A percentile compares a stretch with the other conserved stretches of the same genome.
phyloP scores from a whole-genome alignment of 1,140 invertebrate genomes.

The Cotesia glomerata region DNA sequence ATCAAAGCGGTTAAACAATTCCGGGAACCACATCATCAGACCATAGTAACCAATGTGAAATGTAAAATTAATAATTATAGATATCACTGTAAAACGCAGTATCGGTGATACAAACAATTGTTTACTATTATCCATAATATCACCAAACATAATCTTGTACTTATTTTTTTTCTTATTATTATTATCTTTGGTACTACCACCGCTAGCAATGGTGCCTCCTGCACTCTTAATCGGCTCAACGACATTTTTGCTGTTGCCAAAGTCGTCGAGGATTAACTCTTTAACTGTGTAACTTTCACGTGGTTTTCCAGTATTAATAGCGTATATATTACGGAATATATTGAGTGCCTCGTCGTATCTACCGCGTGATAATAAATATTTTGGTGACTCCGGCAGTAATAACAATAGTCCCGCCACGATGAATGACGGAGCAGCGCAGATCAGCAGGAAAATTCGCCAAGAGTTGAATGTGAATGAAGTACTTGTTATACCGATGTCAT shows the following conservation, averaged over 20 bases:
- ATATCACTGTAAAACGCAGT: constrained; percentile 80
- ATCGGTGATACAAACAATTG: constrained; percentile 80
- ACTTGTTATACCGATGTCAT: constrained; percentile 72
- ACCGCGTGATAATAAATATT: constrained; percentile 81
- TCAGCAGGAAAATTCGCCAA: constrained; percentile 88
- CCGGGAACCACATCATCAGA: constrained; percentile 91
- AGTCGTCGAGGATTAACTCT: constrained; percentile 75
- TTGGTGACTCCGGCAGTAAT: constrained; percentile 90
- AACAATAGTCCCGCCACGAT: constrained; percentile 81
- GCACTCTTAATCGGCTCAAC: constrained; percentile 27
- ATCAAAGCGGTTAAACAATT: constrained; percentile 86
- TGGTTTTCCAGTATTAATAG: constrained; percentile 77
- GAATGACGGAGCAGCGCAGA: constrained; percentile 86
- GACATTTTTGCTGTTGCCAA: constrained; percentile 60
- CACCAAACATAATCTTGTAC: constrained; percentile 73
- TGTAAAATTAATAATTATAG: constrained; percentile 85
- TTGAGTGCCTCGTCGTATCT: constrained; percentile 78
- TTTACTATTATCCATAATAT: constrained; percentile 81
- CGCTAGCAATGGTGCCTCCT: too few relatives aligned
- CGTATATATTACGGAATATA: constrained; percentile 80
- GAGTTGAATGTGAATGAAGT: constrained; percentile 81
- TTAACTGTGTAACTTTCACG: constrained; percentile 79
- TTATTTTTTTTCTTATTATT: constrained; percentile 64
- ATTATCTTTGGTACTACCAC: constrained; percentile 49
- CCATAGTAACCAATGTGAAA: constrained; percentile 91